Evolutionary conservation across 2,888 invertebrate genomes (phyloP), one percentile per base, ranked within the genome.

Genomic region (Odontomyia ornata): DNA sequence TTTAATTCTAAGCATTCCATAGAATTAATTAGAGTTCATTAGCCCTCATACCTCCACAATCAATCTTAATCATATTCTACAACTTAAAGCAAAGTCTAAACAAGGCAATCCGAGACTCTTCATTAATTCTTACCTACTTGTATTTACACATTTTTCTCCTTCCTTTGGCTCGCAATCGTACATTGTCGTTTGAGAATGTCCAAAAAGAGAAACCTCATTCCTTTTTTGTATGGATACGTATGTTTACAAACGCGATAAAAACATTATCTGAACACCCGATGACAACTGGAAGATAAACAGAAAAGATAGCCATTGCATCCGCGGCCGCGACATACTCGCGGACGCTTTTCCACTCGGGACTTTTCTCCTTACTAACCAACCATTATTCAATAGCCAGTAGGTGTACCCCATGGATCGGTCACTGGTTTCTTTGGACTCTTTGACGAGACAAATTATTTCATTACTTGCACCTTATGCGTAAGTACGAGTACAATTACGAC

Each of bases 381-480:
- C 52, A 18, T 52, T 52, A 18, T 52, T 52, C 15, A 52, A 18
- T 52, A 15, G 52, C n/a, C 3, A 18, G 52, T 52, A 52, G 52
- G 18, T 36, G 52, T 52, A 52, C 52, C n/a, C n/a, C 36, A 36
- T 3, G 5, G 36, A 36, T 36, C 36, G 36, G 36, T 36, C 36
- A 36, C 36, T 36, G 36, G 5, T 52, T 52, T 52, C 52, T 13
- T 13, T 52, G 52, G 52, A 52, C 15, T 7, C 43, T 15, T 52
- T 52, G 52, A 13, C 52, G 52, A 52, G 52, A 18, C 52, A 15
- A 52, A 52, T 52, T 52, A 52, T 52, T 52, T 52, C 18, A 52
- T n/a, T 52, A 52, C 52, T 52, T 52, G 52, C 52, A 52, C 52
- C 52, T 52, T 52, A 18, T 52, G 52, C 52, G 52, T 52, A 52